Base-by-base conservation (phyloP, 2,113 vertebrate species). In the Osmerus mordax region DNA sequence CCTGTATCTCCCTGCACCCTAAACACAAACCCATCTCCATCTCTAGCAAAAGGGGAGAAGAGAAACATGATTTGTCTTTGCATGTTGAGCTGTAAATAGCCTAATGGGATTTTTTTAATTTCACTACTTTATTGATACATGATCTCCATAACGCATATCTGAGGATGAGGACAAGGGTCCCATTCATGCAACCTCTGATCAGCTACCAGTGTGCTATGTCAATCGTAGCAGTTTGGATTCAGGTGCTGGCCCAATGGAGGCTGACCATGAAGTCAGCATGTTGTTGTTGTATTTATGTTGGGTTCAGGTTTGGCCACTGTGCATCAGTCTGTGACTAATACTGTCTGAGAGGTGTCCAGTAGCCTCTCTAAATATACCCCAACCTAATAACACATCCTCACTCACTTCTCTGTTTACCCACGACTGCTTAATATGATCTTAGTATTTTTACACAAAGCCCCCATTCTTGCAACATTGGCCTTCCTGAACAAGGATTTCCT, bases 331-430 rank as follows among this genome's bases (percentile, higher is more conserved):
- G 52, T 11, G 47, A 77, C 67, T 78, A 80, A 81, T 66, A 68
- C 65, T 21, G 16, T 74, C 76, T 60, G 56, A 67, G 67, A 66
- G 77, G 79, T 79, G 73, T 85, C 63, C 47, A 74, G 67, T 18
- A 62, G 32, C 69, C 69, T 78, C 67, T 89, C 74, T 81, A 86
- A 88, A 89, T 87, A 83, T 81, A 87, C 76, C 76, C 79, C 78
- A 85, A 89, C 82, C 75, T 79, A 77, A 88, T 88, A 80, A 87
- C 62, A 68, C 8, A 32, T 54, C 65, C 60, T 89, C 84, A 84
- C 86, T 86, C 64, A 73, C 64, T 71, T 52, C 87, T 76, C 77
- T 86, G 80, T 89, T 71, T 74, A 73, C 67, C 51, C 74, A 70
- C 32, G 55, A 72, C 15, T 28, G 25, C 64, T 73, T 86, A 80